Base-by-base conservation (phyloP, 2,888 invertebrate species). In the Plebejus argus region DNA sequence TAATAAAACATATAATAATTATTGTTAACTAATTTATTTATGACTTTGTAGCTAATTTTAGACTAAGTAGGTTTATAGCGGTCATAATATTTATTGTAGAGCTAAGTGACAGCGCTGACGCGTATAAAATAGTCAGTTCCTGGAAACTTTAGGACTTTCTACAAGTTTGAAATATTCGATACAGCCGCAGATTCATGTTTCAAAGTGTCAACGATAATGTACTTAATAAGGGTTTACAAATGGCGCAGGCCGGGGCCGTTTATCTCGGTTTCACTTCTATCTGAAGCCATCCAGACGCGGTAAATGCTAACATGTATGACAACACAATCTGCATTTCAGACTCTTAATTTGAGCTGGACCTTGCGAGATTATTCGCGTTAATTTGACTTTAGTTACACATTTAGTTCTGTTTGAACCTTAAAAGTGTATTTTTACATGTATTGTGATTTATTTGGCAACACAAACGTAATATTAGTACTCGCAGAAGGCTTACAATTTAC, bases 211-310 rank as follows among this genome's bases (percentile, higher is more conserved):
- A 76, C 80, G 84, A 84, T 84, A 83, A 81, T 79, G 77, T 76
- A 80, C 81, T 81, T 82, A 81, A 81, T 83, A 82, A 79, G 81
- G 81, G 74, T 78, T 83, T 80, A 85, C 82, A 84, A 84, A 85
- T 84, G 81, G 82, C 81, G 81, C 81, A 53, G 77, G 58, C 66
- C 66, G 20, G 18, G 20, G 75, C 77, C 76, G 77, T 79, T 80
- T 80, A 81, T 81, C 80, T 77, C 75, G 78, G 76, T 76, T 76
- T 76, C 76, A 78, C 76, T 61, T 72, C 71, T 75, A 77, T 76
- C 70, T 77, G 56, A 58, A 77, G 78, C 78, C 76, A 78, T 77
- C 78, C 76, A 79, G 72, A 78, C 76, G 75, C 76, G 76, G 66
- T 70, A 56, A 77, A 77, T 77, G 53, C 72, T 23, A 77, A 58